Conservation (phyloP, 2,888 invertebrate species). For the Drosophila flavopinicola region DNA sequence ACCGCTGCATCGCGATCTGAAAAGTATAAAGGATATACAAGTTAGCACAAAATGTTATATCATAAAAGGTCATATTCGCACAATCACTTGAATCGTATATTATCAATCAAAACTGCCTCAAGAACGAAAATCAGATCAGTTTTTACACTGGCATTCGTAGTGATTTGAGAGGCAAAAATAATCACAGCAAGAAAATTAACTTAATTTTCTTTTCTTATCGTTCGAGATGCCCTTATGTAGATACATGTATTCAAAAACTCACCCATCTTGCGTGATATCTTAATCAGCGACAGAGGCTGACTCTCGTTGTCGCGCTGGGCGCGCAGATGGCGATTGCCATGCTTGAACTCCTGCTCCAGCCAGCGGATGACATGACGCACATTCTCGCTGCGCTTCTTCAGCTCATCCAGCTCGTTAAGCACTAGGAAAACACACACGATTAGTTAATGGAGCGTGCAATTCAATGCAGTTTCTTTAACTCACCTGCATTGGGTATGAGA, state of each 20-base stretch:
- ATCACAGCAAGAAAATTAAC: too few species aligned
- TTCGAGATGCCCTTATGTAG: not conserved
- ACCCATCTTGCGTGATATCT: slow-evolving; percentile 91
- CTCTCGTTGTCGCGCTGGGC: slow-evolving; percentile 94
- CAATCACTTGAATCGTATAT: too few species aligned
- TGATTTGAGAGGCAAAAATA: too few species aligned
- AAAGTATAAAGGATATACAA: not conserved
- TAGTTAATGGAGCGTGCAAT: not conserved
- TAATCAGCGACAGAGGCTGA: slow-evolving; percentile 89
- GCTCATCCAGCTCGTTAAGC: slow-evolving; percentile 93
- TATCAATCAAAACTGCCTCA: too few species aligned
- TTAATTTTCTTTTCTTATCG: too few species aligned
- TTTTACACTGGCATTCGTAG: too few species aligned
- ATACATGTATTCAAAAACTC: slow-evolving; percentile 80
- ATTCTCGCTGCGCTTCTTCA: slow-evolving; percentile 92
- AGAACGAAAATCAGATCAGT: too few species aligned
- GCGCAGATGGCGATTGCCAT: slow-evolving; percentile 93
- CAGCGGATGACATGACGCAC: slow-evolving; percentile 97
- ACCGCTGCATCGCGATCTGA: slow-evolving; percentile 84
- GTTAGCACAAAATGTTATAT: too few species aligned
- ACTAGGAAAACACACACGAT: slow-evolving; percentile 86
- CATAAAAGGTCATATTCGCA: too few species aligned
- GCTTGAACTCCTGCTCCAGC: slow-evolving; percentile 94
- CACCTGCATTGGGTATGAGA: slow-evolving; percentile 94
- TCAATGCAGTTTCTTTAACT: slow-evolving; percentile 75